Conservation (phyloP, 2,797 vertebrate species). For the Apogon hyalosoma region DNA sequence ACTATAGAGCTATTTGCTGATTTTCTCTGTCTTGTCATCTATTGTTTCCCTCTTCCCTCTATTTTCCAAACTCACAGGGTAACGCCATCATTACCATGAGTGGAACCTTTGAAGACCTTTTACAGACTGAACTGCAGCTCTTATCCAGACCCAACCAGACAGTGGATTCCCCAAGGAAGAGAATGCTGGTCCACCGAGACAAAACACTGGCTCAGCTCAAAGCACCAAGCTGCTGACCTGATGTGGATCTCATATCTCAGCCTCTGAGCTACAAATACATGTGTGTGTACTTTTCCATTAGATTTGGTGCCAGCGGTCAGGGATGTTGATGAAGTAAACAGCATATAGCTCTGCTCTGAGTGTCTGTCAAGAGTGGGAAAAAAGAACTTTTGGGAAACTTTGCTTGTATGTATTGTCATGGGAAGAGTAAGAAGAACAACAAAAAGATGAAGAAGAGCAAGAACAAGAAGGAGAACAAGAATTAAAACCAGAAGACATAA, state of each 20-base stretch:
- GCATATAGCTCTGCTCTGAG: slow-evolving; percentile 20
- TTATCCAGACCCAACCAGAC: slow-evolving; percentile 43
- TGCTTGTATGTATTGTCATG: slow-evolving; percentile 16
- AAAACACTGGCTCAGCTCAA: slow-evolving; percentile 48
- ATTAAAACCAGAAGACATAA: too few species aligned
- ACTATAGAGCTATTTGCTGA: too few species aligned
- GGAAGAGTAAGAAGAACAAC: too few species aligned
- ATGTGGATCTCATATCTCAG: slow-evolving; percentile 62
- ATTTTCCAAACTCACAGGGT: background rate
- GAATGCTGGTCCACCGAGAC: slow-evolving; percentile 42
- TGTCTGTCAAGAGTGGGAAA: slow-evolving; percentile 8
- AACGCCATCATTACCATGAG: slow-evolving; percentile 13
- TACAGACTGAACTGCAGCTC: slow-evolving; percentile 34
- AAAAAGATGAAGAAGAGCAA: too few species aligned
- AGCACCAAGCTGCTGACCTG: slow-evolving; percentile 53
- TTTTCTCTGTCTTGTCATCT: too few species aligned
- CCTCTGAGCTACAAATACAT: slow-evolving; percentile 48
- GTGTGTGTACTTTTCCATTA: slow-evolving; percentile 68
- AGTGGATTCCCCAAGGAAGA: slow-evolving; percentile 47
- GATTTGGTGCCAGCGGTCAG: slow-evolving; percentile 67
- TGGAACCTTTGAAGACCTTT: slow-evolving; percentile 33
- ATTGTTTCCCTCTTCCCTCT: too few species aligned
- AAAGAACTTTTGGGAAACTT: slow-evolving; percentile 44
- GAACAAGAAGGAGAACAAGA: too few species aligned
- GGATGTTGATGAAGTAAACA: slow-evolving; percentile 55